Conservation (phyloP, 2,113 vertebrate genomes). For the Delphinapterus leucas region DNA sequence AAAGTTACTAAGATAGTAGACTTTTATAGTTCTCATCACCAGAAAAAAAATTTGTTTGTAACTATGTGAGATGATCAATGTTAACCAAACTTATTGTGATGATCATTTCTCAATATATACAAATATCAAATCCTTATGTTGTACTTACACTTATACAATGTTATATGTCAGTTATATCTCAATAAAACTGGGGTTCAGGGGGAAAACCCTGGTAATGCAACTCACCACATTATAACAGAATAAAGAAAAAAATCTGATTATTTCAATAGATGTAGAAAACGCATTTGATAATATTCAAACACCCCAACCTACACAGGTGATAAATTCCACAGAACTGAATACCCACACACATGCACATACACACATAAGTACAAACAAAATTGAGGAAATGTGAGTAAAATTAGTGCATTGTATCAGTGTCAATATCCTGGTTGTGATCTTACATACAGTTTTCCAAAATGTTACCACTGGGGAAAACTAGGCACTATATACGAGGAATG, state of each 20-base stretch:
- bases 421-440: neutral
- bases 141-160: neutral
- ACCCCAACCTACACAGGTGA: neutral
- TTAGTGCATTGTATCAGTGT: neutral
- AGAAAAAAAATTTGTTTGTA: neutral
- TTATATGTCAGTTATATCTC: neutral
- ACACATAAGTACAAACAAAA: neutral
- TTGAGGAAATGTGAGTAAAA: neutral
- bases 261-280: neutral
- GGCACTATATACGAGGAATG: neutral
- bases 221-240: neutral
- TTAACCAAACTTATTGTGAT: neutral
- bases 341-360: neutral
- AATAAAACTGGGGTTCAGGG: neutral
- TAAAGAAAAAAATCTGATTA: neutral
- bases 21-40: neutral
- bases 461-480: neutral
- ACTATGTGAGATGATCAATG: neutral
- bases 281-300: slow-evolving; percentile 1
- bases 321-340: neutral
- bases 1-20: neutral
- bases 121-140: neutral
- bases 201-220: neutral
- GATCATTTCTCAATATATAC: neutral
- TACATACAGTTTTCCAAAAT: neutral